Base-by-base conservation (phyloP, 2,113 vertebrate species). In the Zonotrichia leucophrys region DNA sequence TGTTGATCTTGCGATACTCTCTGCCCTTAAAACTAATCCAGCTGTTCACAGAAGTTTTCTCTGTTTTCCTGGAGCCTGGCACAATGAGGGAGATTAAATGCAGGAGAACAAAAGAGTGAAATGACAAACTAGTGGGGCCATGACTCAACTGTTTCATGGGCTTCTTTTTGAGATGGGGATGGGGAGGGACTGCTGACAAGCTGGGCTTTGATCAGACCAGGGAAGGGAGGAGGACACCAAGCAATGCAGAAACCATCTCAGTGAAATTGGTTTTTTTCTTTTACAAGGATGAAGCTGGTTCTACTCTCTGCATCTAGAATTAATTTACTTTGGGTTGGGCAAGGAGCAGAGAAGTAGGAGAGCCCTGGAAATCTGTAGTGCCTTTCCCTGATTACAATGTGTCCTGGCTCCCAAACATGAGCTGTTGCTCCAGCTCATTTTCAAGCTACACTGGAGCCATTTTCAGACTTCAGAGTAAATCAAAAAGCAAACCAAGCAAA, bases 1-100 rank as follows among this genome's bases (percentile, higher is more conserved):
- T 95, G 95, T 95, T 96, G 94, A 94, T 97, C 78, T 92, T 95
- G 79, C 13, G 90, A 94, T 95, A 90, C 39, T 95, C 89, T 85
- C 68, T 95, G 93, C 90, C 81, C 90, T 95, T 74, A 77, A 92
- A 92, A 78, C 73, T 87, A 95, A 89, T 70, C 94, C 63, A 92
- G 84, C 72, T 91, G 90, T 76, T 95, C 89, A 87, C 60, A 79
- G 83, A 83, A 92, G 59, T 87, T 92, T 82, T 56, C 66, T 92
- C 87, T 58, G 11, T 11, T 83, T 95, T 95, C 72, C 59, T 74
- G 55, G 18, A 83, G 84, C 87, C 67, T 94, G 93, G 87, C 79
- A 96, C 82, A 68, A 37, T 1, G 31, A 77, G 37, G 27, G 31
- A 67, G 55, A 62, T 59, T 42, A 91, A 91, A 72, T 42, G 41